phyloP scores from a whole-genome alignment of 2,113 vertebrate species.

The Oncorhynchus tshawytscha region DNA sequence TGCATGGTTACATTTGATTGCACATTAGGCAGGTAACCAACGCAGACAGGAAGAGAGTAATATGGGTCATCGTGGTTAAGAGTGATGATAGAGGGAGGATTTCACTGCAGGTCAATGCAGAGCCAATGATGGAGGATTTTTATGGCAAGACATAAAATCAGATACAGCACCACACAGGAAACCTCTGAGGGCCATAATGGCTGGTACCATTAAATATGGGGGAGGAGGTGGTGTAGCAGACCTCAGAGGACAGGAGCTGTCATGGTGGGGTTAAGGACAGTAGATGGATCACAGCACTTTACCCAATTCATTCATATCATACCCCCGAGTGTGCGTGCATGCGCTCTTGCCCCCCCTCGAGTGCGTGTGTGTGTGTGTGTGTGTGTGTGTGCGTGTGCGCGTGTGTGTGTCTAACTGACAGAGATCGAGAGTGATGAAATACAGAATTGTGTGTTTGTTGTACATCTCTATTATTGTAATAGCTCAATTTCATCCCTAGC shows the following conservation, averaged over 20 bases:
- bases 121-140: background rate
- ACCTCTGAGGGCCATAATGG: background rate
- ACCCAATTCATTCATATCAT: conserved; percentile 13
- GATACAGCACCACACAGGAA: background rate
- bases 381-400: too few species aligned
- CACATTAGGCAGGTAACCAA: too few species aligned
- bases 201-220: background rate
- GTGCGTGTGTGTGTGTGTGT: too few species aligned
- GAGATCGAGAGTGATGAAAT: background rate
- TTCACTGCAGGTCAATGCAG: background rate
- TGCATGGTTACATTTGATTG: background rate
- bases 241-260: conserved; percentile 9
- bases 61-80: background rate
- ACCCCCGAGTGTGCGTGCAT: background rate
- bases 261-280: conserved; percentile 1
- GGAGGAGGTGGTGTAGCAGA: background rate
- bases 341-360: background rate
- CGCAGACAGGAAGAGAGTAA: background rate
- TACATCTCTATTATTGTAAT: too few species aligned
- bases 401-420: background rate
- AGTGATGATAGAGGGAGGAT: background rate
- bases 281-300: conserved; percentile 26
- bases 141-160: conserved; percentile 11
- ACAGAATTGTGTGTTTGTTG: background rate
- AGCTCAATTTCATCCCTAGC: background rate